Conservation (phyloP, 2,113 vertebrate species). For the Petroica traversi region DNA sequence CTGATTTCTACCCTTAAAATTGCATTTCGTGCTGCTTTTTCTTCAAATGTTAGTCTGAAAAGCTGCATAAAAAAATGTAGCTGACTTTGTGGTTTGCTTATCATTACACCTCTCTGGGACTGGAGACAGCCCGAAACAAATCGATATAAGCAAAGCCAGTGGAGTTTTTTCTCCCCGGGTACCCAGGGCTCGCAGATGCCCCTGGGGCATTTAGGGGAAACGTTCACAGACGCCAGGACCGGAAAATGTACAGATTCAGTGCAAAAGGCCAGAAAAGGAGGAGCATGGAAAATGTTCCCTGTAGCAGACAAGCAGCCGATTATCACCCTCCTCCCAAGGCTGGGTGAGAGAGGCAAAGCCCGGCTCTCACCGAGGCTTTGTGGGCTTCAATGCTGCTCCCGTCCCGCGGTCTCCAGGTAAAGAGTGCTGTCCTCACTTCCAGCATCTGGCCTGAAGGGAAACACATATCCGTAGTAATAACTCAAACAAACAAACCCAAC, state of each 20-base stretch:
- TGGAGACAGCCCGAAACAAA: background rate
- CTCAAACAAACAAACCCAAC: background rate
- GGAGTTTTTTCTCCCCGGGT: background rate
- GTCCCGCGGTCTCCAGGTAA: background rate
- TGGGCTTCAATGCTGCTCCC: background rate
- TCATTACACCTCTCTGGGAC: background rate
- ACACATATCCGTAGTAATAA: fast-evolving
- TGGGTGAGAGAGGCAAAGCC: background rate
- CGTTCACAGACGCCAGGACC: fast-evolving
- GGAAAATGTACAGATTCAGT: background rate
- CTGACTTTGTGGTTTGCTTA: background rate
- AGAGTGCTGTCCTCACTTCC: background rate
- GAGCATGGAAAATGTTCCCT: background rate
- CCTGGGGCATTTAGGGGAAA: background rate
- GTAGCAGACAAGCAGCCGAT: background rate
- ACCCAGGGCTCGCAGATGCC: background rate
- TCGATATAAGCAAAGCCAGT: background rate
- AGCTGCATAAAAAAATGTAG: background rate
- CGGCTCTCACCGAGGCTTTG: background rate
- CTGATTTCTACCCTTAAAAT: background rate
- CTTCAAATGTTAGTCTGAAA: background rate
- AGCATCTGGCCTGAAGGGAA: background rate
- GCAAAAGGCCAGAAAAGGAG: background rate
- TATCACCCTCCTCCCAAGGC: fast-evolving
- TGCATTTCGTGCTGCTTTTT: background rate